These are phyloP conservation scores for Parazoanthus atlanticus DNA, from an alignment of 92 coral and sea anemone species.

Conservation along the genomic window DNA sequence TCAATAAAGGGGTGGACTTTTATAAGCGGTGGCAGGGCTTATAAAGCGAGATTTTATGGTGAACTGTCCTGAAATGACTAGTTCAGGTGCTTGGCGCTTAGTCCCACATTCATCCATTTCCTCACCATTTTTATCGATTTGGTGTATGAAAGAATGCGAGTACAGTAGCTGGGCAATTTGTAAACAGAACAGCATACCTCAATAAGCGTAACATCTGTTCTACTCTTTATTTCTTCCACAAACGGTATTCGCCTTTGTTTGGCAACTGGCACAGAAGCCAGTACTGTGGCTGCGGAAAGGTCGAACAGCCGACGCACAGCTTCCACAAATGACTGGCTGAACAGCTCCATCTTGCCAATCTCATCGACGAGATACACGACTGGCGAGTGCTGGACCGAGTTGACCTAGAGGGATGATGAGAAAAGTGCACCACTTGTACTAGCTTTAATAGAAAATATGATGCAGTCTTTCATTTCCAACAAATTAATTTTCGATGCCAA, in stretches of 20 bases:
- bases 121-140: too few species aligned
- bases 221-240: slow-evolving; percentile 80
- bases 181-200: slow-evolving; percentile 53
- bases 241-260: slow-evolving; percentile 70
- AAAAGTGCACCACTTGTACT: not conserved
- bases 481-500: too few species aligned
- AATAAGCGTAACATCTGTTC: slow-evolving; percentile 69
- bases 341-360: slow-evolving; percentile 93
- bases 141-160: too few species aligned
- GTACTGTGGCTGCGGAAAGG: slow-evolving; percentile 47
- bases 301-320: slow-evolving; percentile 76
- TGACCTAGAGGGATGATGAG: not conserved
- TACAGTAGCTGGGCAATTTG: not conserved
- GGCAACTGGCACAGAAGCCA: slow-evolving; percentile 89
- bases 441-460: not conserved
- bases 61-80: not conserved
- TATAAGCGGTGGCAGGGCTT: too few species aligned
- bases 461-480: not conserved
- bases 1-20: too few species aligned
- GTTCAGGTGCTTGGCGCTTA: not conserved
- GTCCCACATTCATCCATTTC: too few species aligned
- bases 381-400: not conserved
- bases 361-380: slow-evolving; percentile 72
- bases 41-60: not conserved
- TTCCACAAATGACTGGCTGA: slow-evolving; percentile 69